A percentile compares a stretch with the other conserved stretches of the same genome.
These are phyloP conservation scores for Mobula hypostoma DNA, from an alignment of 2,113 vertebrate species.

Conservation along the genomic window DNA sequence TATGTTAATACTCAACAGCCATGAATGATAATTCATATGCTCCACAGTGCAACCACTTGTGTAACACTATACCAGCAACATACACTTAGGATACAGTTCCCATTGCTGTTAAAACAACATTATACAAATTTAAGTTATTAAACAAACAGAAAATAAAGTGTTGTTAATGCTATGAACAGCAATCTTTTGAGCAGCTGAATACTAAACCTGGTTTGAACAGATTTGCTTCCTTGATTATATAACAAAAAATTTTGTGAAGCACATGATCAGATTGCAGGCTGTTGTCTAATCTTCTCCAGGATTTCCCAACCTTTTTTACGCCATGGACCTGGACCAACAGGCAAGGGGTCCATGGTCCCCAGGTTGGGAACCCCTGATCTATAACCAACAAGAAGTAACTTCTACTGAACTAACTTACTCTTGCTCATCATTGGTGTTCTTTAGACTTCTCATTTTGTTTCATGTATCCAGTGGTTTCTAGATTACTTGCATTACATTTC, in stretches of 20 bases:
- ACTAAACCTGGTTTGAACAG: not conserved
- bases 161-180: not conserved
- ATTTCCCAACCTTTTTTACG: no score
- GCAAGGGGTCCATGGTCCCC: no score
- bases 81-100: not conserved
- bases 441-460: not conserved
- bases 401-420: not conserved
- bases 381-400: not conserved
- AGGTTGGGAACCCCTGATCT: no score
- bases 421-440: not conserved
- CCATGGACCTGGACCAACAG: no score
- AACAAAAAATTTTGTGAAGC: not conserved
- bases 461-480: not conserved
- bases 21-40: not conserved
- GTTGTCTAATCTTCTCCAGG: not conserved
- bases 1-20: not conserved
- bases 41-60: not conserved
- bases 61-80: not conserved
- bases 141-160: constrained; percentile 1
- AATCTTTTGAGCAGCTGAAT: not conserved
- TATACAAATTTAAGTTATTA: not conserved
- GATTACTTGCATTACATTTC: not conserved
- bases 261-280: not conserved
- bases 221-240: not conserved
- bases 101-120: not conserved